These are phyloP conservation scores for Atta colombica DNA, from an alignment of 1,140 invertebrate species.

Conservation along the genomic window DNA sequence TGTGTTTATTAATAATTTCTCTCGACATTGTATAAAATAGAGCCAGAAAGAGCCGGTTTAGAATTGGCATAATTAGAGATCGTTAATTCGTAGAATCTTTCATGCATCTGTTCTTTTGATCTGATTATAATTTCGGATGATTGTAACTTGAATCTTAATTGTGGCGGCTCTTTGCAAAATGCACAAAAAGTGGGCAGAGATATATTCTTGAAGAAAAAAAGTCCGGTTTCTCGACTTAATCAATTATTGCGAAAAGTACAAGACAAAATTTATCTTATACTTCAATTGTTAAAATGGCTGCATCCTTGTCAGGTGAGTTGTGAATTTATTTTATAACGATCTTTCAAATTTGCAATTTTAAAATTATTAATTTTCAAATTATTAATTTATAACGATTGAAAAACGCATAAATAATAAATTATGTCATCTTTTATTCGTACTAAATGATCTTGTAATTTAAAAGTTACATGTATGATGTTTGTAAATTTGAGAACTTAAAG, in stretches of 20 bases:
- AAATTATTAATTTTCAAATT: not conserved
- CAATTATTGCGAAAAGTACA: not conserved
- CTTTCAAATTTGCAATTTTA: not conserved
- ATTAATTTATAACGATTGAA: not conserved
- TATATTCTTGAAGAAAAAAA: not conserved
- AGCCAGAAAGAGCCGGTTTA: constrained; percentile 2
- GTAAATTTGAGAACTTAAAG: not conserved
- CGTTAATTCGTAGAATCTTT: not conserved
- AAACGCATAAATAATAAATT: not conserved
- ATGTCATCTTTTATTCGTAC: not conserved
- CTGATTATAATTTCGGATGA: not conserved
- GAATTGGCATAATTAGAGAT: not conserved
- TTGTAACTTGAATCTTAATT: not conserved
- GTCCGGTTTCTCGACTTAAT: not conserved
- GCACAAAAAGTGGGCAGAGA: not conserved
- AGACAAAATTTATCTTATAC: not conserved
- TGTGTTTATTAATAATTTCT: constrained; percentile 59
- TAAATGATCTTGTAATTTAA: not conserved
- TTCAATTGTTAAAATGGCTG: constrained; percentile 34
- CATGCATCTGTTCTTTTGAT: not conserved
- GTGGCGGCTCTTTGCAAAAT: not conserved
- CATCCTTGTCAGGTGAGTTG: constrained; percentile 47
- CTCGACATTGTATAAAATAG: not conserved
- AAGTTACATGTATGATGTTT: not conserved
- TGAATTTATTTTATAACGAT: not conserved